These are phyloP conservation scores for Leptinotarsa rubiginosa DNA, from an alignment of 2,888 invertebrate genomes.

Conservation along the genomic window DNA sequence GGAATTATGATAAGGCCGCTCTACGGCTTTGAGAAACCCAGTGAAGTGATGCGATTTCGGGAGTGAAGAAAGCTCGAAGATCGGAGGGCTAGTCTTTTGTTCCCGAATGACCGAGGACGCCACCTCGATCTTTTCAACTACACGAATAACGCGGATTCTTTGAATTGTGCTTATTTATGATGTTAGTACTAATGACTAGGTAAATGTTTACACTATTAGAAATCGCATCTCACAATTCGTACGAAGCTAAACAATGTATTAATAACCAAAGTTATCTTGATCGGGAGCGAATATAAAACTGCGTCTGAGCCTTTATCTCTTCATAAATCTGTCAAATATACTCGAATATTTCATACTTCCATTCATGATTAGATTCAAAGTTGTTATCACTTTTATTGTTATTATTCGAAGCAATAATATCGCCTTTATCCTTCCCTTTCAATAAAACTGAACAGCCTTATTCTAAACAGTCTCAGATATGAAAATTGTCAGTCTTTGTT, in stretches of 20 bases:
- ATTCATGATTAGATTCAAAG: too few relatives aligned
- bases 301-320: too few relatives aligned
- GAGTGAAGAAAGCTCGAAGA: not conserved
- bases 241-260: slow-evolving; percentile 7
- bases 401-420: not conserved
- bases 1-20: slow-evolving; percentile 14
- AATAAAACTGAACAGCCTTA: too few relatives aligned
- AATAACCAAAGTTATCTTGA: not conserved
- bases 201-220: slow-evolving; percentile 18
- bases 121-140: slow-evolving; percentile 2
- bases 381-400: not conserved
- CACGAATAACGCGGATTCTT: not conserved
- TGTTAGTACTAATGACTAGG: slow-evolving; percentile 16
- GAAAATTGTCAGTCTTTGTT: too few relatives aligned
- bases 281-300: not conserved
- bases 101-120: not conserved
- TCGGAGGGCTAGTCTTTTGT: slow-evolving; percentile 8
- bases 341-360: not conserved
- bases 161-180: slow-evolving; percentile 4
- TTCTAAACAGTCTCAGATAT: too few relatives aligned
- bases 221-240: slow-evolving; percentile 7
- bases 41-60: slow-evolving; percentile 13
- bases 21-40: slow-evolving; percentile 2
- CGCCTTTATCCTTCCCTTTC: not conserved
- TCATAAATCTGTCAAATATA: too few relatives aligned